A percentile compares a stretch with the other conserved stretches of the same genome.
phyloP scores from a whole-genome alignment of 2,113 vertebrate species.

The Pseudorectes ferrugineus region DNA sequence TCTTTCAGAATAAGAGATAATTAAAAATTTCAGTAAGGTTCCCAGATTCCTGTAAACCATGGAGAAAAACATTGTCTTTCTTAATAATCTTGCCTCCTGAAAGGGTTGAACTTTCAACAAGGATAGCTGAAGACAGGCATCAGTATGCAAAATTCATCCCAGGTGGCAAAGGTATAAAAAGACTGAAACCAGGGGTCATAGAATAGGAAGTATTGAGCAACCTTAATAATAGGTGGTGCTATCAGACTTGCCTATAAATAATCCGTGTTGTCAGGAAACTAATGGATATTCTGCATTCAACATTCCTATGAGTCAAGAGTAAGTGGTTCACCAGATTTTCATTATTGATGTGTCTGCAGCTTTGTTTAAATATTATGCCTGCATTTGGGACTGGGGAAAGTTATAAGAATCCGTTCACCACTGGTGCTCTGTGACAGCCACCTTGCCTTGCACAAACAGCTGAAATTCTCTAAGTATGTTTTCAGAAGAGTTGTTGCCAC shows the following conservation, averaged over 20 bases:
- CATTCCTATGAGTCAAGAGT: conserved; percentile 1
- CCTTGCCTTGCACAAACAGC: neutral
- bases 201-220: conserved; percentile 23
- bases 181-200: neutral
- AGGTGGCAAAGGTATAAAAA: neutral
- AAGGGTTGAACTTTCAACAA: neutral
- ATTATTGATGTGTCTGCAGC: conserved; percentile 17
- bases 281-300: conserved; percentile 37
- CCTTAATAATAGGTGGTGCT: conserved; percentile 28
- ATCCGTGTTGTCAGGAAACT: conserved; percentile 36
- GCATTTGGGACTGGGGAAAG: neutral
- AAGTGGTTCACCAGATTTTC: conserved; percentile 42
- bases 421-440: neutral
- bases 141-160: conserved; percentile 2
- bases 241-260: conserved; percentile 40
- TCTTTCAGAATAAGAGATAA: neutral
- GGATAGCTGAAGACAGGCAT: neutral
- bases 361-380: conserved; percentile 19
- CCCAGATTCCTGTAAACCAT: neutral
- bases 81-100: neutral
- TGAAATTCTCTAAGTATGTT: neutral
- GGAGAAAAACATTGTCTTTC: neutral
- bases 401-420: neutral
- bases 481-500: neutral
- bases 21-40: neutral